Percentiles rank a stretch among this genome's conserved stretches.
Evolutionary conservation across 2,113 vertebrate genomes (phyloP).

Genomic region (Symphodus melops): DNA sequence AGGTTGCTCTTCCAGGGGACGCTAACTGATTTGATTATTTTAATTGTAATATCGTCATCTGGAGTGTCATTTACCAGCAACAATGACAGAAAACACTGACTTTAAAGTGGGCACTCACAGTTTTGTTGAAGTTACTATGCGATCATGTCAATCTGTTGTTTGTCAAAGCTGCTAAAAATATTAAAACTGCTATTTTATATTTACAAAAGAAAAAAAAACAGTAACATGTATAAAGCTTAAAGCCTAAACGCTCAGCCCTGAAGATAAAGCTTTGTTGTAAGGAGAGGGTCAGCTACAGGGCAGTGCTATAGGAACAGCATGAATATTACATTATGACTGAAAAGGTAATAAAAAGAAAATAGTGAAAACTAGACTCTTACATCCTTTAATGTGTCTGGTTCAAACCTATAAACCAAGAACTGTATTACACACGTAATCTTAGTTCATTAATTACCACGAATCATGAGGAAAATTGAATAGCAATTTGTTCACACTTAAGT

Average conservation of each 20-base stretch:
- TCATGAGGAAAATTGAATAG: not conserved
- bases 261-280: slow-evolving; percentile 16
- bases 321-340: slow-evolving; percentile 4
- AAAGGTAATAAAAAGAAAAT: not conserved
- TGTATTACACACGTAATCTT: not conserved
- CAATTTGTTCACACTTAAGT: not conserved
- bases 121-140: not conserved
- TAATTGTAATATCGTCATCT: not conserved
- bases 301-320: slow-evolving; percentile 2
- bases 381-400: not conserved
- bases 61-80: not conserved
- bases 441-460: not conserved
- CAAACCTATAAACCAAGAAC: not conserved
- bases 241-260: not conserved
- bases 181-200: too few species aligned
- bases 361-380: not conserved
- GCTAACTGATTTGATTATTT: slow-evolving; percentile 10
- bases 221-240: not conserved
- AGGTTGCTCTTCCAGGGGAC: not conserved
- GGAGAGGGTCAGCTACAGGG: slow-evolving; percentile 8
- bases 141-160: not conserved
- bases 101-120: not conserved
- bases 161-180: not conserved
- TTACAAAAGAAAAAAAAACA: too few species aligned
- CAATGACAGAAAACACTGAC: not conserved